phyloP scores from a whole-genome alignment of 2,113 vertebrate species.

The Oxyura jamaicensis region DNA sequence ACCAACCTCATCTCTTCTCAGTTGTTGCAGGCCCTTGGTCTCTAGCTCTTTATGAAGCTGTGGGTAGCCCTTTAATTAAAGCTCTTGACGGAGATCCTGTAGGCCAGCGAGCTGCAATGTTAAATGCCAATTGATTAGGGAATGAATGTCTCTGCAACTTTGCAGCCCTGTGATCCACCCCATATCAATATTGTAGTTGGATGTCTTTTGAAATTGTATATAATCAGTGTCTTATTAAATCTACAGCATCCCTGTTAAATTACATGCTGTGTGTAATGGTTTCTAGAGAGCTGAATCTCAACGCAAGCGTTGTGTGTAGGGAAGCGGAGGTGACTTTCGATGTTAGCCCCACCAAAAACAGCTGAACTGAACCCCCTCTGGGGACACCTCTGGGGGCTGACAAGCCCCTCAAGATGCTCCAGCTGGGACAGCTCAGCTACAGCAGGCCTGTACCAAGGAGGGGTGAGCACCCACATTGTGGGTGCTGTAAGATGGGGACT shows the following conservation, averaged over 20 bases:
- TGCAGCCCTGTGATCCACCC: background rate
- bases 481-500: background rate
- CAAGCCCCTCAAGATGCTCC: background rate
- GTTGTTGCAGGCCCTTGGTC: conserved; percentile 10
- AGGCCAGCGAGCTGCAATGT: background rate
- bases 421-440: background rate
- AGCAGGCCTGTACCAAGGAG: background rate
- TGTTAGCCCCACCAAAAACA: background rate
- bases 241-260: background rate
- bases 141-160: conserved; percentile 5
- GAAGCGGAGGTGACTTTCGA: background rate
- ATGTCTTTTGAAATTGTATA: background rate
- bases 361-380: background rate
- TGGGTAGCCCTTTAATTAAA: conserved; percentile 6
- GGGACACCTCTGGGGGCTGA: background rate
- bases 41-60: background rate
- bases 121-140: conserved; percentile 6
- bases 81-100: background rate
- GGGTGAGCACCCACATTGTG: background rate
- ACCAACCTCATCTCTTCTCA: background rate
- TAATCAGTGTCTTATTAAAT: background rate
- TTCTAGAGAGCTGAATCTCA: background rate
- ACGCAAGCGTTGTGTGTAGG: background rate
- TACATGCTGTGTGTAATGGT: background rate
- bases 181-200: background rate